A percentile compares a stretch with the other conserved stretches of the same genome.
Evolutionary conservation across 2,888 invertebrate genomes (phyloP).

Genomic region (Chymomyza caudatula): DNA sequence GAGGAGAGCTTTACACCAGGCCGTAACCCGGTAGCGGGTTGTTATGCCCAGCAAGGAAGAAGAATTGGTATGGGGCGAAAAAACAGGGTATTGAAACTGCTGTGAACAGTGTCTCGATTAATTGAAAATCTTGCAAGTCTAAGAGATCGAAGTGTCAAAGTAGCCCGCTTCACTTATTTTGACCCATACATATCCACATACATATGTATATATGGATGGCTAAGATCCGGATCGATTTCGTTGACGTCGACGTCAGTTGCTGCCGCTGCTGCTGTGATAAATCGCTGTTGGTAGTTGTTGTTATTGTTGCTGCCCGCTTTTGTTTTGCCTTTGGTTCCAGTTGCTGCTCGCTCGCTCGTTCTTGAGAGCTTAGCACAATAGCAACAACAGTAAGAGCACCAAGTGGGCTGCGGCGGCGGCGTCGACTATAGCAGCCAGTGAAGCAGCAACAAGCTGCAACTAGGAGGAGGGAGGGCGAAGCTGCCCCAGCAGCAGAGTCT

Average conservation of each 20-base stretch:
- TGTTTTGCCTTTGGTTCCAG: slow-evolving; percentile 39
- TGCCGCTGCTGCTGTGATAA: slow-evolving; percentile 43
- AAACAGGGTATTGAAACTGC: no score
- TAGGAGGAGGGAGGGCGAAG: neutral
- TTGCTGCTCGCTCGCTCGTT: slow-evolving; percentile 30
- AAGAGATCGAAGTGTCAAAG: no score
- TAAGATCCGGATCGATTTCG: slow-evolving; percentile 68
- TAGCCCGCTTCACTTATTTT: slow-evolving; percentile 69
- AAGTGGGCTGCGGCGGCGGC: neutral
- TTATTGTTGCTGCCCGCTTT: slow-evolving; percentile 40
- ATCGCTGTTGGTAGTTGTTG: slow-evolving; percentile 54
- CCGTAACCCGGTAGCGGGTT: no score
- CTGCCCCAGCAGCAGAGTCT: slow-evolving; percentile 30
- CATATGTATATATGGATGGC: slow-evolving; percentile 17
- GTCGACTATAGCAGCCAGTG: neutral
- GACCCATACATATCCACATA: slow-evolving; percentile 45
- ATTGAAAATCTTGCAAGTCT: no score
- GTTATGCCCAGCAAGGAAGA: no score
- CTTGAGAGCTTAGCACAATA: slow-evolving; percentile 57
- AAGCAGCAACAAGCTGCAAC: neutral
- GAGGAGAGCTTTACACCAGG: no score
- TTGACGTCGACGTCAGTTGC: slow-evolving; percentile 53
- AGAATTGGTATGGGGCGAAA: no score
- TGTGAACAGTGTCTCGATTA: no score
- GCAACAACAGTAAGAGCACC: slow-evolving; percentile 26